These are phyloP conservation scores for Pituophis catenifer DNA, from an alignment of 2,113 vertebrate species.

Conservation along the genomic window DNA sequence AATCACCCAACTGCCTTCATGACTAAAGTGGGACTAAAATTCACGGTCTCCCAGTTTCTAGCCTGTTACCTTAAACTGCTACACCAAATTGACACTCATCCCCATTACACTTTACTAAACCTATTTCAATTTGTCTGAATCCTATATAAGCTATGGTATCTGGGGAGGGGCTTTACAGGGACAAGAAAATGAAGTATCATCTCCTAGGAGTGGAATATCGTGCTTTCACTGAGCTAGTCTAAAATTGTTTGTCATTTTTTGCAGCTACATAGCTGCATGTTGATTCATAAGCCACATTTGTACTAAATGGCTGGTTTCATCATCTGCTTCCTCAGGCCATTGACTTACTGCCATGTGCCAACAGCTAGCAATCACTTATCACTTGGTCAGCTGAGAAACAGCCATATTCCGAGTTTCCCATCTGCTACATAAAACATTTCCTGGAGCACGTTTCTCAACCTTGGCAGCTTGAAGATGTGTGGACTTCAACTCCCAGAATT, in stretches of 20 bases:
- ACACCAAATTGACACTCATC: background rate
- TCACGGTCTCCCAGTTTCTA: background rate
- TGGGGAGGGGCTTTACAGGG: background rate
- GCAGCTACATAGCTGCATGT: background rate
- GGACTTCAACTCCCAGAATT: background rate
- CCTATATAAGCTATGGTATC: background rate
- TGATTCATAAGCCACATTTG: background rate
- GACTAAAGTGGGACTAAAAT: background rate
- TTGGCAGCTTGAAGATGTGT: background rate
- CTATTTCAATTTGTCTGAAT: background rate
- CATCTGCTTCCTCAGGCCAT: background rate
- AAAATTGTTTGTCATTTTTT: background rate
- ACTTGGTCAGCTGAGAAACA: background rate
- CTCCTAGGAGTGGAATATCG: background rate
- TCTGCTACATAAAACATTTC: background rate
- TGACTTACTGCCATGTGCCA: background rate
- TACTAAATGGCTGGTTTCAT: background rate
- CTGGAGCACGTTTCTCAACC: background rate
- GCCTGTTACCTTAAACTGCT: background rate
- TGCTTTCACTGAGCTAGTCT: background rate
- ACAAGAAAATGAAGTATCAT: background rate
- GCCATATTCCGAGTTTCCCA: background rate
- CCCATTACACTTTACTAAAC: background rate
- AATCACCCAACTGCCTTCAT: background rate
- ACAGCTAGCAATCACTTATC: background rate